These are phyloP conservation scores for Morphnarchus princeps DNA, from an alignment of 2,113 vertebrate genomes.

Conservation along the genomic window DNA sequence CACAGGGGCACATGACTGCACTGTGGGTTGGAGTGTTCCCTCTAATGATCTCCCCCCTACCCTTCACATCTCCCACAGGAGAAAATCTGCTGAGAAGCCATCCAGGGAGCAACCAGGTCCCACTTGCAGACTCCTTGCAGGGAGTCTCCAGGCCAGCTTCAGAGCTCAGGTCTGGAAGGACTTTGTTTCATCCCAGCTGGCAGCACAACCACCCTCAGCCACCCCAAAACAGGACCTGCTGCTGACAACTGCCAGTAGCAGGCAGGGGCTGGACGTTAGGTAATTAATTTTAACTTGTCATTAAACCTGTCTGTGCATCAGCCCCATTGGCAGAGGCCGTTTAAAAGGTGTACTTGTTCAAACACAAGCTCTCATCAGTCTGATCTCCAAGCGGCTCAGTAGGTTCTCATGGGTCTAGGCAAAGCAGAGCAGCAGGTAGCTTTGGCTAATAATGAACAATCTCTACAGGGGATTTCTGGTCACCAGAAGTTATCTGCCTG, in stretches of 20 bases:
- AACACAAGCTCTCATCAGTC: not conserved
- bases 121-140: not conserved
- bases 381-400: not conserved
- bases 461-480: not conserved
- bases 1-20: fast-evolving
- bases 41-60: not conserved
- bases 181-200: not conserved
- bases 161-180: not conserved
- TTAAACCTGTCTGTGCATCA: not conserved
- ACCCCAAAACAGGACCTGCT: not conserved
- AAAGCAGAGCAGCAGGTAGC: not conserved
- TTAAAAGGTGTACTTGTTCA: not conserved
- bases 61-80: not conserved
- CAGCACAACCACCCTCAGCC: not conserved
- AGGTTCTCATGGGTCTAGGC: not conserved
- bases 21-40: not conserved
- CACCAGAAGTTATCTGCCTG: not conserved
- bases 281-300: not conserved
- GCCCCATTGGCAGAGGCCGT: not conserved
- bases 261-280: not conserved
- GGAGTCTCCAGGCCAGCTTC: not conserved
- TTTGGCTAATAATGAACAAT: not conserved
- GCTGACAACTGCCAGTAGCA: not conserved
- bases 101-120: not conserved
- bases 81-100: not conserved